phyloP scores from a whole-genome alignment of 2,797 vertebrate species.

The Poeciliopsis paucimaculata region DNA sequence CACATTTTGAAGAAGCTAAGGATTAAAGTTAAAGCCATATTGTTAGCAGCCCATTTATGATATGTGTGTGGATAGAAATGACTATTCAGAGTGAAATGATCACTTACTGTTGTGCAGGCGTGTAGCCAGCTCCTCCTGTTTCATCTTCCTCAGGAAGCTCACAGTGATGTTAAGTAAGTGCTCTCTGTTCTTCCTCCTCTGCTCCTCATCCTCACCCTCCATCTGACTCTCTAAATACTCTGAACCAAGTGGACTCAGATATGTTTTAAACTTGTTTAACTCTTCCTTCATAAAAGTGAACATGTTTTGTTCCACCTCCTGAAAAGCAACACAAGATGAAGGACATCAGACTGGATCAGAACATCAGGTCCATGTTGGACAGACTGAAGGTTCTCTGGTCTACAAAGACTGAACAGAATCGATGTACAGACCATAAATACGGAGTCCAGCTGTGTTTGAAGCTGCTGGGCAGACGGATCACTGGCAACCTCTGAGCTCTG shows the following conservation, averaged over 20 bases:
- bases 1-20: not conserved
- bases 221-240: not conserved
- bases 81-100: not conserved
- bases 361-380: not conserved
- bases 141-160: constrained; percentile 14
- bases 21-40: not conserved
- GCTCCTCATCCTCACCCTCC: not conserved
- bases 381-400: not conserved
- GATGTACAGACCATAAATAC: not conserved
- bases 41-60: not conserved
- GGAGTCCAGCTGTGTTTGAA: not conserved
- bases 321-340: not conserved
- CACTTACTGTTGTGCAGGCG: constrained; percentile 16
- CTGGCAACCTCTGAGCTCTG: not conserved
- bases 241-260: not conserved
- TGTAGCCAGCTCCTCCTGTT: constrained; percentile 11
- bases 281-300: not conserved
- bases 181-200: not conserved
- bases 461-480: not conserved
- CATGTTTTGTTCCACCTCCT: constrained; percentile 8
- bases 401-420: not conserved
- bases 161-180: constrained; percentile 9
- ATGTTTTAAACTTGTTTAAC: constrained; percentile 1
- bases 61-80: not conserved
- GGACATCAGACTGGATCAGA: not conserved